Conservation (phyloP, 2,797 vertebrate genomes). For the Spinibarbus caldwelli region DNA sequence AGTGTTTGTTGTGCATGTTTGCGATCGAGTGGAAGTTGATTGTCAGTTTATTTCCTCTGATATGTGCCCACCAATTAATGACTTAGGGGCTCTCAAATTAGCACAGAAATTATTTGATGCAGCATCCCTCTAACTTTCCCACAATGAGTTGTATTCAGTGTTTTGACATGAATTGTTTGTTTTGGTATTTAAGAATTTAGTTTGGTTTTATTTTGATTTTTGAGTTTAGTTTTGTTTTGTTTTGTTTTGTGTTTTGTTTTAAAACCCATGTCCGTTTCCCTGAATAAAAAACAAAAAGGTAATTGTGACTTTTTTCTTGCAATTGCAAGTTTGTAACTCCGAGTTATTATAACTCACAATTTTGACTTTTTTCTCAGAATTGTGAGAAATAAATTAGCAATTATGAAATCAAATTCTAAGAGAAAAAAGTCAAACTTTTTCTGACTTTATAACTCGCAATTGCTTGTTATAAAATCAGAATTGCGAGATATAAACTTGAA, state of each 20-base stretch:
- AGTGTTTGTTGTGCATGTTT: constrained; percentile 4
- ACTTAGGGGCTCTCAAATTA: not conserved
- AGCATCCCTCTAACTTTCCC: not conserved
- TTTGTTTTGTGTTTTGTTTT: too few species aligned
- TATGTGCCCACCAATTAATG: not conserved
- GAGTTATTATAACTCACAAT: not conserved
- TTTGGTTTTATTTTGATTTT: not conserved
- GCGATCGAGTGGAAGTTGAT: not conserved
- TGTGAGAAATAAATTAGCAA: not conserved
- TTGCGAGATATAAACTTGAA: too few species aligned
- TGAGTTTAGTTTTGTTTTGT: not conserved
- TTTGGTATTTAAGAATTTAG: not conserved
- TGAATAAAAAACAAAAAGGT: not conserved
- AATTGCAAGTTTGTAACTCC: not conserved
- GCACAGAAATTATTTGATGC: not conserved
- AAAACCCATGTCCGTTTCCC: not conserved
- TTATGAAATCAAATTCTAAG: not conserved
- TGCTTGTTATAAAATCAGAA: not conserved
- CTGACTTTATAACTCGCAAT: not conserved
- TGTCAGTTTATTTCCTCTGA: constrained; percentile 21
- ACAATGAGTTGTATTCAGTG: not conserved
- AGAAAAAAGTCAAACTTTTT: not conserved
- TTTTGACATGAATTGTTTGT: not conserved
- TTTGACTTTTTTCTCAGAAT: not conserved
- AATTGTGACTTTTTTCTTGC: not conserved